phyloP scores from a whole-genome alignment of 2,797 vertebrate genomes.

The Huso huso region DNA sequence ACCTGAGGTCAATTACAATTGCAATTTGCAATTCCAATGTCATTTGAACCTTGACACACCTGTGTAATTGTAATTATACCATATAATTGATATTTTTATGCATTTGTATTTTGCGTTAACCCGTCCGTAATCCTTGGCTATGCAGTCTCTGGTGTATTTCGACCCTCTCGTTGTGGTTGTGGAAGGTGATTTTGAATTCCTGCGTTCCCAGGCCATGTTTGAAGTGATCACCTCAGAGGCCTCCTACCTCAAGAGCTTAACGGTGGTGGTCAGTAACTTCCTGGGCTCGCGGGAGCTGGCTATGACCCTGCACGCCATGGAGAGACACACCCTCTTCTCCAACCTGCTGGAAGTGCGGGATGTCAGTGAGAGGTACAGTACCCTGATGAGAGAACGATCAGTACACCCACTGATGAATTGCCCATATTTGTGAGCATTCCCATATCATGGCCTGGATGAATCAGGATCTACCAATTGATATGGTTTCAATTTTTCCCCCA shows the following conservation, averaged over 20 bases:
- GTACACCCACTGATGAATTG: neutral
- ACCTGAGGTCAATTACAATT: too few relatives aligned
- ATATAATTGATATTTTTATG: neutral
- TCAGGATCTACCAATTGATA: neutral
- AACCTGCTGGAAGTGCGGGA: conserved; percentile 48
- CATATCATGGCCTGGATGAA: too few relatives aligned
- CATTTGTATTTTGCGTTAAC: neutral
- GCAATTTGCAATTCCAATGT: too few relatives aligned
- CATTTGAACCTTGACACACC: too few relatives aligned
- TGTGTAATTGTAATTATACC: neutral
- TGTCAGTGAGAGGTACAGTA: conserved; percentile 36
- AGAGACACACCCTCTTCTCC: conserved; percentile 64
- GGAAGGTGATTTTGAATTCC: neutral
- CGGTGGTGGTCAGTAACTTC: conserved; percentile 57
- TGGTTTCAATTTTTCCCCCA: neutral
- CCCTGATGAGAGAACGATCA: neutral
- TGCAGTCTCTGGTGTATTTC: too few relatives aligned
- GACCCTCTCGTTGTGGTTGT: neutral
- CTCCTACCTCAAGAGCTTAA: conserved; percentile 65
- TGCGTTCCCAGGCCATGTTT: conserved; percentile 52
- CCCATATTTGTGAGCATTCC: too few relatives aligned
- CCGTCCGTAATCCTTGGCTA: too few relatives aligned
- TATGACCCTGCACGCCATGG: conserved; percentile 38
- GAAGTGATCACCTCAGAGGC: conserved; percentile 69
- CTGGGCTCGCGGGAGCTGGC: conserved; percentile 44